These are phyloP conservation scores for Enteromius fasciolatus DNA, from an alignment of 2,797 vertebrate species.

Conservation along the genomic window DNA sequence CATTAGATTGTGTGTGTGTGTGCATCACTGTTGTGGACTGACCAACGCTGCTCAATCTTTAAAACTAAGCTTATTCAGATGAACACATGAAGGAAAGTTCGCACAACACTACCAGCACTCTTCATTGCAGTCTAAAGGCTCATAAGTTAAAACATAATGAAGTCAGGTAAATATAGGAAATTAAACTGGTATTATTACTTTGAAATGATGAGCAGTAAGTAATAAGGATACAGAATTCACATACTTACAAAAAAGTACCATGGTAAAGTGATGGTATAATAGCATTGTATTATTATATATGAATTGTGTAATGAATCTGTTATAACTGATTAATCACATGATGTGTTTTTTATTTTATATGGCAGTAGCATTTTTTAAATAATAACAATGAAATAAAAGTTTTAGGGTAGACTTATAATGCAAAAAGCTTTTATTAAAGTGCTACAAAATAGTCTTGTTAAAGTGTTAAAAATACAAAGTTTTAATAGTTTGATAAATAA, in stretches of 20 bases:
- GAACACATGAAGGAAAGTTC: constrained; percentile 45
- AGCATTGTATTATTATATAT: not conserved
- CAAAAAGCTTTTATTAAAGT: not conserved
- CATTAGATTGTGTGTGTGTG: constrained; percentile 48
- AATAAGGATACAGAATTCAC: not conserved
- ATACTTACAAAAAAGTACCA: not conserved
- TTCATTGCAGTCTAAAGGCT: constrained; percentile 56
- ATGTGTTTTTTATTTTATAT: no score
- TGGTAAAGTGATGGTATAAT: not conserved
- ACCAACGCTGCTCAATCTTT: constrained; percentile 45
- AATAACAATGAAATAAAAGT: not conserved
- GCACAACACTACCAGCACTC: constrained; percentile 38
- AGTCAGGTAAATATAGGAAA: constrained; percentile 60
- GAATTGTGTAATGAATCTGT: not conserved
- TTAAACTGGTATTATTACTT: no score
- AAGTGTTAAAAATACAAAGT: not conserved
- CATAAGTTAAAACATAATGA: constrained; percentile 50
- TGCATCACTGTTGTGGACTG: constrained; percentile 26
- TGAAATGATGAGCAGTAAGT: constrained; percentile 16
- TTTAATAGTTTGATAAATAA: not conserved
- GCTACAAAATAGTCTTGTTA: not conserved
- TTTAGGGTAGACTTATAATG: not conserved
- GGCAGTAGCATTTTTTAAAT: not conserved
- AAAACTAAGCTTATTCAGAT: constrained; percentile 35
- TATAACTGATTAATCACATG: not conserved